Evolutionary conservation across 2,797 vertebrate species (phyloP), one percentile per base, ranked within the genome.

Genomic region (Rhinophrynus dorsalis): DNA sequence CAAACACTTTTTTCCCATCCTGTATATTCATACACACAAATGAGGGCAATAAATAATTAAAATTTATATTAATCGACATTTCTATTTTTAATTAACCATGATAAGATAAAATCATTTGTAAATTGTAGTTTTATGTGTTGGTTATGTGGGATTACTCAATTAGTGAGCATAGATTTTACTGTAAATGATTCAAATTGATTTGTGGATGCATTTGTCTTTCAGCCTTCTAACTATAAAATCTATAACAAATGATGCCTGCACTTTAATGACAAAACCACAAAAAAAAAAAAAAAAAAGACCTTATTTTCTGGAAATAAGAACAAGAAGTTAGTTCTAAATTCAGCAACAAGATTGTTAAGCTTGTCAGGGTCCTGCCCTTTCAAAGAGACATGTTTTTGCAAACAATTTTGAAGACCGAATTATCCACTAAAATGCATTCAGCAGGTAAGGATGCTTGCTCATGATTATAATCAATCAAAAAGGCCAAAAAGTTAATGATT

Each of bases 401-500:
- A 42, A 21, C 15, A 21, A 21, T 12, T 65, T 27, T 21, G 35
- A 21, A 65, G 24, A 29, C 4, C 50, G 26, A 42, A 55, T 65
- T 65, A 42, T n/a, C 11, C 2, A 13, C 24, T 40, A 6, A 32
- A 42, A 54, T n/a, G 17, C 10, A 2, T 18, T 4, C 10, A 12
- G 15, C 6, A 12, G 1, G 15, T 58, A 35, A 66, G 23, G 63
- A 24, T 11, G 20, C 52, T 18, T 1, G 17, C 3, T 29, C 24
- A n/a, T 52, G 21, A 66, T 52, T 12, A 45, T 38, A 61, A 54
- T 26, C 56, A 51, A 30, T 63, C 35, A 59, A 12, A 11, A 3
- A n/a, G 33, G 27, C 54, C 62, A 44, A 73, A 71, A 71, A 48
- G 68, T 64, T 56, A 21, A 47, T 56, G 68, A 71, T 63, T 48